A percentile compares a stretch with the other conserved stretches of the same genome.
Evolutionary conservation across 2,113 vertebrate species (phyloP).

Genomic region (Microtus richardsoni): DNA sequence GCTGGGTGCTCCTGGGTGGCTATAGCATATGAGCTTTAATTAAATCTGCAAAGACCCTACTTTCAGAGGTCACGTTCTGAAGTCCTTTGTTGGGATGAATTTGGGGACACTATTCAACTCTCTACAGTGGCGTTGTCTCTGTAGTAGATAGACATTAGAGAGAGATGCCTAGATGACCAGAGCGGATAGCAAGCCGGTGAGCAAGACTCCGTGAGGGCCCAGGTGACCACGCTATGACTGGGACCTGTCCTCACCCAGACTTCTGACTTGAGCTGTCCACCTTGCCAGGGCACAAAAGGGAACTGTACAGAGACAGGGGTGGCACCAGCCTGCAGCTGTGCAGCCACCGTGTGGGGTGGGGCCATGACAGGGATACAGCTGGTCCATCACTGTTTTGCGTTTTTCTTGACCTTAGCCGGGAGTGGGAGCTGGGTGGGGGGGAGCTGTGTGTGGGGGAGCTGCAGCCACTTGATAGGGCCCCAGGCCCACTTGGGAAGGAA

Average conservation of each 20-base stretch:
- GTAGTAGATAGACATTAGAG: background rate
- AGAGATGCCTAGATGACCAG: background rate
- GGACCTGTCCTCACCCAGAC: accelerated
- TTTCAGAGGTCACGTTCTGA: background rate
- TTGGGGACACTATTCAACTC: background rate
- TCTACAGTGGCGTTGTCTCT: background rate
- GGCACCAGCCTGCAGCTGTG: slow-evolving; percentile 77
- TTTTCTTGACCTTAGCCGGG: slow-evolving; percentile 13
- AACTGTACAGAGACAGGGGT: background rate
- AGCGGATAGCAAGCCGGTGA: background rate
- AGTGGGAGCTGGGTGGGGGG: background rate
- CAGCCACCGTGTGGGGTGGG: background rate
- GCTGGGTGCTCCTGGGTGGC: background rate
- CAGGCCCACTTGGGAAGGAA: background rate
- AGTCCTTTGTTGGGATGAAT: background rate
- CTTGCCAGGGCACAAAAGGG: background rate
- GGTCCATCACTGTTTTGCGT: background rate
- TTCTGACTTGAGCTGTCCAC: background rate
- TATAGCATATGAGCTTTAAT: background rate
- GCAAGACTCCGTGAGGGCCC: background rate
- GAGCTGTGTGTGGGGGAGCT: background rate
- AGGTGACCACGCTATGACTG: background rate
- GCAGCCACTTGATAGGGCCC: background rate
- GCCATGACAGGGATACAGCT: background rate
- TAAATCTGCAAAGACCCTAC: background rate